Percentiles rank a stretch among this genome's conserved stretches.
Conservation (phyloP, 2,113 vertebrate genomes). For the Aegithalos caudatus region DNA sequence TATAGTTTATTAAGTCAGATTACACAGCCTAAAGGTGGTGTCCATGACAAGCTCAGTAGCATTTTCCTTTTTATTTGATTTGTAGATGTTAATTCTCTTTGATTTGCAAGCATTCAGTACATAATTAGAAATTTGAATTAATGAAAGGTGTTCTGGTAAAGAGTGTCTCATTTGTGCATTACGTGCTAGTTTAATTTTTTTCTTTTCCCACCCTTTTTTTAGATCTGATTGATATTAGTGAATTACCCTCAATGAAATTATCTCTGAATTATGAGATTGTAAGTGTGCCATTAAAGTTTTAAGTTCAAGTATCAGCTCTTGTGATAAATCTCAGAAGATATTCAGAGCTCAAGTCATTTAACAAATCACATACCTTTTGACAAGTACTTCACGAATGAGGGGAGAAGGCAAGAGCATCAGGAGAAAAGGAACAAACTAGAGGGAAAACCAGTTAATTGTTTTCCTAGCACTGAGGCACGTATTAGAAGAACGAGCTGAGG, state of each 20-base stretch:
- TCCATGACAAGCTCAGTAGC: neutral
- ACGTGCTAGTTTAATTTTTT: neutral
- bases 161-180: neutral
- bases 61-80: neutral
- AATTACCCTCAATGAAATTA: slow-evolving; percentile 12
- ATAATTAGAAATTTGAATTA: neutral
- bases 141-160: neutral
- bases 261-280: neutral
- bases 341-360: slow-evolving; percentile 8
- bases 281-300: slow-evolving; percentile 22
- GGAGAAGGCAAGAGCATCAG: neutral
- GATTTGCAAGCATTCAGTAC: neutral
- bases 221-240: neutral
- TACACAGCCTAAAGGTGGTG: neutral
- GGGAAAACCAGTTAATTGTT: neutral
- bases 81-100: neutral
- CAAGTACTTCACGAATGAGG: neutral
- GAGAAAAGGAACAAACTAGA: neutral
- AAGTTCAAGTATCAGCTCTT: slow-evolving; percentile 43
- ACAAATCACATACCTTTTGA: slow-evolving; percentile 9
- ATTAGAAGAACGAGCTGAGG: neutral
- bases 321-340: slow-evolving; percentile 9
- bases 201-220: neutral
- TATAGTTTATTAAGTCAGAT: neutral
- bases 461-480: neutral